phyloP scores from a whole-genome alignment of 2,888 invertebrate species.

The Drosophila silvestris region DNA sequence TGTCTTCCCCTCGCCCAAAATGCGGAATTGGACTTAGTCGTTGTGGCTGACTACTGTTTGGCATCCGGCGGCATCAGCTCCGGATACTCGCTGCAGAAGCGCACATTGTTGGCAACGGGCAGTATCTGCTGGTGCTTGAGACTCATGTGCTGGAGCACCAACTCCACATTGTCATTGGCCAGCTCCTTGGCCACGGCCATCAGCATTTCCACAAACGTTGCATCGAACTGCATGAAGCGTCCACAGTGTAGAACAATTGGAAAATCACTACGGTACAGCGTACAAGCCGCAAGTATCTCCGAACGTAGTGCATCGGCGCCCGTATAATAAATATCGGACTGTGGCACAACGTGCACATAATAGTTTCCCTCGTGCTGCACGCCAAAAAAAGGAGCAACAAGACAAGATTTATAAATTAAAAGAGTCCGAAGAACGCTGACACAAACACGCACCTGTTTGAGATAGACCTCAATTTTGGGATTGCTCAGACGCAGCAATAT shows the following conservation, averaged over 20 bases:
- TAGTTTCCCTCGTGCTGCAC: conserved; percentile 85
- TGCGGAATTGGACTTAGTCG: neutral
- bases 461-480: conserved; percentile 85
- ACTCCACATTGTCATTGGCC: conserved; percentile 86
- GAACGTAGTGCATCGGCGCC: conserved; percentile 89
- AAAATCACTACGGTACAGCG: conserved; percentile 84
- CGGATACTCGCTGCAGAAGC: conserved; percentile 67
- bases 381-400: conserved; percentile 31
- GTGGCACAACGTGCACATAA: conserved; percentile 88
- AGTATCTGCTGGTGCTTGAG: conserved; percentile 65
- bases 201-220: conserved; percentile 88
- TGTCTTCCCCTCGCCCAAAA: neutral
- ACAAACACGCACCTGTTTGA: conserved; percentile 71
- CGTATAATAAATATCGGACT: conserved; percentile 90
- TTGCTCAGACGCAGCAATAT: conserved; percentile 89
- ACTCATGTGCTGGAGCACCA: conserved; percentile 83
- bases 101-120: conserved; percentile 66
- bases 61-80: conserved; percentile 18
- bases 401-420: too few relatives aligned
- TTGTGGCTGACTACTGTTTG: conserved; percentile 33
- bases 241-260: conserved; percentile 89
- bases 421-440: neutral
- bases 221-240: conserved; percentile 89
- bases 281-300: conserved; percentile 86
- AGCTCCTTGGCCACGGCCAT: conserved; percentile 87